A percentile compares a stretch with the other conserved stretches of the same genome.
phyloP scores from a whole-genome alignment of 2,797 vertebrate species.

The Heterohyrax brucei region DNA sequence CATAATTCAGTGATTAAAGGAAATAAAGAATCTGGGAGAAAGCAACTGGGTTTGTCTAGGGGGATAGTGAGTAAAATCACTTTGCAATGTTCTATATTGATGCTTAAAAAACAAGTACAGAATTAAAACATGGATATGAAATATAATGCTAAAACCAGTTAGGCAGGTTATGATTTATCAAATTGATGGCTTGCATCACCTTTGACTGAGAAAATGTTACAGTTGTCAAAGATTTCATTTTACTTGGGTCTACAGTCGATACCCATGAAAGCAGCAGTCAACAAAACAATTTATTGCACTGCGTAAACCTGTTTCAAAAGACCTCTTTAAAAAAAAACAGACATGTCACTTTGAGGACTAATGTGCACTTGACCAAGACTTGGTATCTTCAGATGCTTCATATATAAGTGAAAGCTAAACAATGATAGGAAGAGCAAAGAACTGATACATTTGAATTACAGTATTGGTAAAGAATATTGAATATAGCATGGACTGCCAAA shows the following conservation, averaged over 20 bases:
- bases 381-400: too few relatives aligned
- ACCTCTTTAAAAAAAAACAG: neutral
- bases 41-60: neutral
- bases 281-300: neutral
- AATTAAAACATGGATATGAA: conserved; percentile 59
- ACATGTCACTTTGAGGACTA: neutral
- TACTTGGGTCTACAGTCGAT: neutral
- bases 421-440: neutral
- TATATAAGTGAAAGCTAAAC: neutral
- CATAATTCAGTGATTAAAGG: conserved; percentile 44
- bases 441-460: neutral
- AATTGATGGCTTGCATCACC: neutral
- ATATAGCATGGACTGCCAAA: neutral
- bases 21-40: neutral
- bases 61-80: neutral
- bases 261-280: neutral
- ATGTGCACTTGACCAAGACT: neutral
- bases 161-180: conserved; percentile 29
- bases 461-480: neutral
- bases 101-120: conserved; percentile 40
- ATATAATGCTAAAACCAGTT: conserved; percentile 18
- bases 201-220: neutral
- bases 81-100: conserved; percentile 8
- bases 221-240: neutral
- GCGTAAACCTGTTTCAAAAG: neutral